Conservation (phyloP, 2,113 vertebrate species). For the Myanophis thanlyinensis region DNA sequence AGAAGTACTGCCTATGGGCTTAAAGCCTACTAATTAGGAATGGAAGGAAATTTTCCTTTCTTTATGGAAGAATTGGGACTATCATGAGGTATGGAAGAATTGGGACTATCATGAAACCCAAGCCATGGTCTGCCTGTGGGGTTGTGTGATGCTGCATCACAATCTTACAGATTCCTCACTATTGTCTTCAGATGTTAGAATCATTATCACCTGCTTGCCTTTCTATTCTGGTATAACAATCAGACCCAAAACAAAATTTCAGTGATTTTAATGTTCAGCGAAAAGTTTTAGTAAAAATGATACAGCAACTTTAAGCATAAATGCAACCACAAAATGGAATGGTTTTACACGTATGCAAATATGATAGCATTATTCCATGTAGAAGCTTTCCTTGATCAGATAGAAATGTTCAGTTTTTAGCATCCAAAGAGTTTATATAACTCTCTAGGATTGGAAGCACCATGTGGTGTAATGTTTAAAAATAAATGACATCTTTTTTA, state of each 20-base stretch:
- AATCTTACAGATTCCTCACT: neutral
- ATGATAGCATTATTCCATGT: neutral
- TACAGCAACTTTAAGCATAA: conserved; percentile 38
- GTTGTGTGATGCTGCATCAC: neutral
- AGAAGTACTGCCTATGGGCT: neutral
- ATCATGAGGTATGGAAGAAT: neutral
- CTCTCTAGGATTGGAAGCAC: neutral
- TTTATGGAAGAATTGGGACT: neutral
- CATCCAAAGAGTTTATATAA: neutral
- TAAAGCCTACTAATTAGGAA: neutral
- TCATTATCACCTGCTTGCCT: neutral
- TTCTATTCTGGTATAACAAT: neutral
- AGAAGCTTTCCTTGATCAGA: neutral
- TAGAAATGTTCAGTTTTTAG: neutral
- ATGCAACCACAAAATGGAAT: conserved; percentile 10
- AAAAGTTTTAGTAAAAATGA: conserved; percentile 33
- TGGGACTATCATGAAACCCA: neutral
- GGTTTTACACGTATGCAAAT: neutral
- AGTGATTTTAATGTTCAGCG: neutral
- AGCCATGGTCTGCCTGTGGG: neutral
- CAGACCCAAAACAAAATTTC: neutral
- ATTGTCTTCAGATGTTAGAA: neutral
- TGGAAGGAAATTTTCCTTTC: neutral
- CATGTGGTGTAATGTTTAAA: neutral
- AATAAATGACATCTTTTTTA: neutral